A percentile compares a stretch with the other conserved stretches of the same genome.
Evolutionary conservation across 2,888 invertebrate genomes (phyloP).

Genomic region (Luperina nickerlii): DNA sequence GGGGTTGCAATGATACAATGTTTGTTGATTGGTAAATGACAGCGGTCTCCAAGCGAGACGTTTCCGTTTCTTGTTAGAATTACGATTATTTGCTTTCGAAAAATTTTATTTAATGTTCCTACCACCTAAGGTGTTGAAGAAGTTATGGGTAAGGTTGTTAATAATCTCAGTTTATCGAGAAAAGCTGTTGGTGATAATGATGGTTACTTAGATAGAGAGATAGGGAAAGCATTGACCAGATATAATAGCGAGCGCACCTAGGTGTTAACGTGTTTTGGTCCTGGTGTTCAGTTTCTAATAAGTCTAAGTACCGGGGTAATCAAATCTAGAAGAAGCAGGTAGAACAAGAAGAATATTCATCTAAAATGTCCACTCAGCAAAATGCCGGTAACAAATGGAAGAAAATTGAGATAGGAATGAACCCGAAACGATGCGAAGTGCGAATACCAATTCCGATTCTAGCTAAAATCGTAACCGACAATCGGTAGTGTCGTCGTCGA

Average conservation of each 20-base stretch:
- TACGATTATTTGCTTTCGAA: conserved; percentile 47
- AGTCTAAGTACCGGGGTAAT: background rate
- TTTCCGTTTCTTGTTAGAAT: conserved; percentile 61
- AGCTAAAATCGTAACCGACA: conserved; percentile 16
- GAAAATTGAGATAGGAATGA: background rate
- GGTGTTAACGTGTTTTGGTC: background rate
- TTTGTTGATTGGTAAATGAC: conserved; percentile 64
- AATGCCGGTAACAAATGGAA: background rate
- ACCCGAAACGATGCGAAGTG: background rate
- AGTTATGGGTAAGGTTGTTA: background rate
- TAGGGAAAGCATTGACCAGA: background rate
- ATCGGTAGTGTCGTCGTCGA: background rate
- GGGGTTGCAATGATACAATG: conserved; percentile 42
- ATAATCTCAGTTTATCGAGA: conserved; percentile 17
- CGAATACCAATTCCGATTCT: conserved; percentile 22
- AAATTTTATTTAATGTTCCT: conserved; percentile 16
- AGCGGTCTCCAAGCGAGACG: conserved; percentile 50
- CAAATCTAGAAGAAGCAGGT: background rate
- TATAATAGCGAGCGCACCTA: conserved; percentile 3
- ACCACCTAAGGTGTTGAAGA: background rate
- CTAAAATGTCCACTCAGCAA: background rate
- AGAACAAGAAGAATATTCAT: background rate
- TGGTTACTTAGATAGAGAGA: background rate
- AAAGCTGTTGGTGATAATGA: conserved; percentile 15
- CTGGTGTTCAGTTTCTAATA: background rate